phyloP scores from a whole-genome alignment of 1,140 invertebrate species.

The Sweltsa coloradensis region DNA sequence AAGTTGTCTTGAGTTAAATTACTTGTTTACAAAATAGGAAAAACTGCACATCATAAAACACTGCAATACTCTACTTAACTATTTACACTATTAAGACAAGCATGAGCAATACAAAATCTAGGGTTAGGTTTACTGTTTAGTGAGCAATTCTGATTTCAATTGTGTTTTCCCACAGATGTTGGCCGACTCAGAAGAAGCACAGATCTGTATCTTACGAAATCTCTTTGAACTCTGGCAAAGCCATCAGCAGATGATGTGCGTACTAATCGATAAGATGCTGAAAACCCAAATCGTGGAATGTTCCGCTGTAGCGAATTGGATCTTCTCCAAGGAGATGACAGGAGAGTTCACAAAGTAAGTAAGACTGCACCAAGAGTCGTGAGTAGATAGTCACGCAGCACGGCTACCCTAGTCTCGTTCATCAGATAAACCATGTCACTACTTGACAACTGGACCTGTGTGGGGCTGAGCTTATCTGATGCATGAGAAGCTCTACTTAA shows the following conservation, averaged over 20 bases:
- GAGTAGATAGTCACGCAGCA: no score
- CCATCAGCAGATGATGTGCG: slow-evolving; percentile 94
- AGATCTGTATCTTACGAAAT: slow-evolving; percentile 86
- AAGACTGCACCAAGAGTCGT: not conserved
- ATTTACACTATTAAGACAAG: no score
- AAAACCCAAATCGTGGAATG: slow-evolving; percentile 96
- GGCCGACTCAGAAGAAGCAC: slow-evolving; percentile 87
- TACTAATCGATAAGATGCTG: slow-evolving; percentile 92
- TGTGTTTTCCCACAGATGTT: slow-evolving; percentile 44
- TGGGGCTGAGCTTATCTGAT: no score
- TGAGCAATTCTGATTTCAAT: not conserved
- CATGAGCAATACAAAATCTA: no score
- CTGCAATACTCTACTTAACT: no score
- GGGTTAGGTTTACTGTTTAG: not conserved
- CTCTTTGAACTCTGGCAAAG: slow-evolving; percentile 89
- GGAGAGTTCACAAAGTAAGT: slow-evolving; percentile 79
- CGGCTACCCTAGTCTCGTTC: no score
- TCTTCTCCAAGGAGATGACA: slow-evolving; percentile 95
- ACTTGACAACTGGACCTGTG: no score
- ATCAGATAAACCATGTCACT: no score
- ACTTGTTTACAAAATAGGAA: no score
- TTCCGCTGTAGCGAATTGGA: slow-evolving; percentile 94
- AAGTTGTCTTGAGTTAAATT: no score
- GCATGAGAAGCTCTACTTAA: no score
- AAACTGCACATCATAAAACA: no score